These are phyloP conservation scores for Sminthurinus signatus DNA, from an alignment of 1,140 invertebrate genomes.

Conservation along the genomic window DNA sequence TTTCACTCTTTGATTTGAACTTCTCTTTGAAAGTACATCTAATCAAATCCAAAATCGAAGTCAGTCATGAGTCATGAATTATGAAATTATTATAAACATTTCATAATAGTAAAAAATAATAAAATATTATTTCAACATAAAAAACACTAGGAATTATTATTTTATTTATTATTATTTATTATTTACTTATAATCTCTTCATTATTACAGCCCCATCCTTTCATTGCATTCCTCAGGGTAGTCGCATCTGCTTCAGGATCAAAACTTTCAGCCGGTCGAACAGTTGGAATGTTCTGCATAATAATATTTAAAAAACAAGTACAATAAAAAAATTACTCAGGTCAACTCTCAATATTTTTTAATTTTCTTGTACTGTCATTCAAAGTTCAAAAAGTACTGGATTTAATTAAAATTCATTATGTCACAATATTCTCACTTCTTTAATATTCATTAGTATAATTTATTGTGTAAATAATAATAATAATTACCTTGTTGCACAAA, in stretches of 20 bases:
- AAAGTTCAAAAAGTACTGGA: no score
- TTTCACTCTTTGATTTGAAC: slow-evolving; percentile 81
- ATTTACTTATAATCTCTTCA: slow-evolving; percentile 85
- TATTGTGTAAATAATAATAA: background rate
- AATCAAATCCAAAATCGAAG: no score
- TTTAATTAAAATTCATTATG: no score
- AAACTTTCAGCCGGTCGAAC: slow-evolving; percentile 77
- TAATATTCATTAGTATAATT: no score
- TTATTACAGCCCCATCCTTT: slow-evolving; percentile 90
- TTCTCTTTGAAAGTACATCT: slow-evolving; percentile 76
- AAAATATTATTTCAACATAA: no score
- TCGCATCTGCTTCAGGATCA: slow-evolving; percentile 80
- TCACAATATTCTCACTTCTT: no score
- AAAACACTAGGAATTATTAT: no score
- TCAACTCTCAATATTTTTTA: background rate
- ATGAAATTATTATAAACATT: no score
- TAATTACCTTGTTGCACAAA: slow-evolving; percentile 20
- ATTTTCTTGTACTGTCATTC: background rate
- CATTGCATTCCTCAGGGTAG: slow-evolving; percentile 83
- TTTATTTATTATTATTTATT: no score
- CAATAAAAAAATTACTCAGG: background rate
- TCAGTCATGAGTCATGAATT: no score
- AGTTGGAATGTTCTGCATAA: slow-evolving; percentile 73
- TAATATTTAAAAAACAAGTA: no score
- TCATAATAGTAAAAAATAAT: no score